These are phyloP conservation scores for Neoscelio sp. DNA, from an alignment of 2,888 invertebrate genomes.

Conservation along the genomic window DNA sequence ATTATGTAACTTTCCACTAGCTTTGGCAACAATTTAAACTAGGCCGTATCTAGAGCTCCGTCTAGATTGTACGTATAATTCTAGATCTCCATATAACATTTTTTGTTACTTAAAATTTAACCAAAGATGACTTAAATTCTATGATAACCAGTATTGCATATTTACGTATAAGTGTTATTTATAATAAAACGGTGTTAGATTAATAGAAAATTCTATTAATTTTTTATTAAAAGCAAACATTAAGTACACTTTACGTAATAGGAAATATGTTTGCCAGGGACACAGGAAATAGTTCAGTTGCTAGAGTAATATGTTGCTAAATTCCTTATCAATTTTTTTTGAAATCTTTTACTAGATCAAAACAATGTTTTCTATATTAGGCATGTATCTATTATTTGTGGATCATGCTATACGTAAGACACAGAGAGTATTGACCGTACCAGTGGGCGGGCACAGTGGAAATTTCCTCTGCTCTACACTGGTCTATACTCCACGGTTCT, in stretches of 20 bases:
- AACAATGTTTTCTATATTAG: conserved; percentile 29
- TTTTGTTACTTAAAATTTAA: no score
- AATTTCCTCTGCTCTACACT: conserved; percentile 83
- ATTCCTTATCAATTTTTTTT: no score
- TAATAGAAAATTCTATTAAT: no score
- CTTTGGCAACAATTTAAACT: no score
- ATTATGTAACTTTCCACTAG: not conserved
- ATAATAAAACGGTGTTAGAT: no score
- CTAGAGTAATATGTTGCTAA: conserved; percentile 23
- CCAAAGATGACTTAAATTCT: no score
- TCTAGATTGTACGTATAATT: no score
- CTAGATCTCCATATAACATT: no score
- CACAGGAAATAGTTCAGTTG: conserved; percentile 19
- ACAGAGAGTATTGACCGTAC: conserved; percentile 82
- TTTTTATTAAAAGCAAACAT: no score
- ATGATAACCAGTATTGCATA: no score
- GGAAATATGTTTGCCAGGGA: not conserved
- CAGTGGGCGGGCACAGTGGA: conserved; percentile 81
- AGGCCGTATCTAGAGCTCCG: no score
- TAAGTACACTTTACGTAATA: conserved; percentile 3
- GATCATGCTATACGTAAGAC: conserved; percentile 70
- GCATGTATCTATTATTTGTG: conserved; percentile 47
- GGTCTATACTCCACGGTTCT: conserved; percentile 79
- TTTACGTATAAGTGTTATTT: no score
- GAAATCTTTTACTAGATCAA: conserved; percentile 6